These are phyloP conservation scores for Venusia cambrica DNA, from an alignment of 2,888 invertebrate genomes.

Conservation along the genomic window DNA sequence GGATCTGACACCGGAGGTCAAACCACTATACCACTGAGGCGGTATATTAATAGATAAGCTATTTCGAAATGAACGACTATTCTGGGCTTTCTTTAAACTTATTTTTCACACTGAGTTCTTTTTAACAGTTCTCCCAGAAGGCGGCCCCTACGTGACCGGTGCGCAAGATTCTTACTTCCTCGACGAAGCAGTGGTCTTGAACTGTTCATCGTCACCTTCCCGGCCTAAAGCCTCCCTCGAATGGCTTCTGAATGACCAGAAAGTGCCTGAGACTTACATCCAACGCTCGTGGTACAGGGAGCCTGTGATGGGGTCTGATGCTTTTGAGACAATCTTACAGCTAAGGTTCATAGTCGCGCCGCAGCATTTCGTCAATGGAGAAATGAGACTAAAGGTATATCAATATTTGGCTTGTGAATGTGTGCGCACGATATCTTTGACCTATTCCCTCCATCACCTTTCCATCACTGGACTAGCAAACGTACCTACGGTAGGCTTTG, in stretches of 20 bases:
- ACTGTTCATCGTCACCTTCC: constrained; percentile 90
- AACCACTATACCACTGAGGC: too few species aligned
- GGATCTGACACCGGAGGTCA: too few species aligned
- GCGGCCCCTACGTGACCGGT: constrained; percentile 89
- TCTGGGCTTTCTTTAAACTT: too few species aligned
- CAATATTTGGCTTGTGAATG: too few species aligned
- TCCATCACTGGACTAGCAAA: too few species aligned
- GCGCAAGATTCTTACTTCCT: constrained; percentile 88
- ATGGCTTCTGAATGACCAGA: constrained; percentile 91
- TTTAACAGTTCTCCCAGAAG: constrained; percentile 86
- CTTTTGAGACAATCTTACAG: constrained; percentile 87
- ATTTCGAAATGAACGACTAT: too few species aligned
- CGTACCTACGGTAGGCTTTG: too few species aligned
- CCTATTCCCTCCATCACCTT: too few species aligned
- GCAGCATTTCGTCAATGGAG: constrained; percentile 88
- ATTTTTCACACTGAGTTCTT: too few species aligned
- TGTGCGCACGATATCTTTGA: too few species aligned
- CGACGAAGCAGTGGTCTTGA: constrained; percentile 87
- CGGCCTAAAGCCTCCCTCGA: constrained; percentile 89
- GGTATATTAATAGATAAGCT: too few species aligned
- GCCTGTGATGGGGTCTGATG: constrained; percentile 70
- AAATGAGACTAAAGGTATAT: constrained; percentile 88
- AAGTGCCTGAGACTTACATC: constrained; percentile 74
- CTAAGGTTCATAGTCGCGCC: constrained; percentile 87
- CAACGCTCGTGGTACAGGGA: constrained; percentile 74